Conservation (phyloP, 2,113 vertebrate species). For the Meles meles region DNA sequence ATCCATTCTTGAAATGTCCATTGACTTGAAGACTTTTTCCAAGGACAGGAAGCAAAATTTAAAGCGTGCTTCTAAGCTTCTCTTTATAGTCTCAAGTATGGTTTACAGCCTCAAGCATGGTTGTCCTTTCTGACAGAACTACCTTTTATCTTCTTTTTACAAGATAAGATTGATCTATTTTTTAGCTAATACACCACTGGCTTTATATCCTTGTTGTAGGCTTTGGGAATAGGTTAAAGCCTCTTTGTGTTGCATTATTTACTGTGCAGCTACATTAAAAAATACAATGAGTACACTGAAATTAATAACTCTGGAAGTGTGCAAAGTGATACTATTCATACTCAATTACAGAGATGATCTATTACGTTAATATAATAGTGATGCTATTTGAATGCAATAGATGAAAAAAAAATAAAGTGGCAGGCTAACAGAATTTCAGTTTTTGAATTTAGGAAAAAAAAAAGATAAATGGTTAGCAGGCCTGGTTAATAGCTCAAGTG, state of each 20-base stretch:
- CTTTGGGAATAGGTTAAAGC: slow-evolving; percentile 60
- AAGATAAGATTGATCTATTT: slow-evolving; percentile 65
- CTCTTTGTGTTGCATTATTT: slow-evolving; percentile 69
- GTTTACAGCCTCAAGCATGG: slow-evolving; percentile 15
- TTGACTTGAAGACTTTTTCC: slow-evolving; percentile 19
- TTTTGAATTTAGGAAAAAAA: slow-evolving; percentile 40
- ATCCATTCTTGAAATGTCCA: neutral
- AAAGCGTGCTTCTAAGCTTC: neutral
- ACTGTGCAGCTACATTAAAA: slow-evolving; percentile 19
- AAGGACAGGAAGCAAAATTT: slow-evolving; percentile 41
- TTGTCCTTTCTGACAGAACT: slow-evolving; percentile 57
- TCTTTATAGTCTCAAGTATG: neutral
- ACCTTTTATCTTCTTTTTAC: slow-evolving; percentile 65
- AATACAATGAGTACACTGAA: slow-evolving; percentile 30
- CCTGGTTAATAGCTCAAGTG: slow-evolving; percentile 9
- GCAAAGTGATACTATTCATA: slow-evolving; percentile 47
- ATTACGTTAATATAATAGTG: neutral
- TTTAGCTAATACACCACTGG: slow-evolving; percentile 61
- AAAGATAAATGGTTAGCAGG: neutral
- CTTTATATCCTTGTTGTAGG: slow-evolving; percentile 44
- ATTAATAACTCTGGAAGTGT: slow-evolving; percentile 47
- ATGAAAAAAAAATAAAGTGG: slow-evolving; percentile 30
- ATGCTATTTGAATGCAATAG: slow-evolving; percentile 30
- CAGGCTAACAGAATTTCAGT: slow-evolving; percentile 44
- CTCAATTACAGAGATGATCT: slow-evolving; percentile 53